phyloP scores from a whole-genome alignment of 2,113 vertebrate genomes.

The Chaetops frenatus region DNA sequence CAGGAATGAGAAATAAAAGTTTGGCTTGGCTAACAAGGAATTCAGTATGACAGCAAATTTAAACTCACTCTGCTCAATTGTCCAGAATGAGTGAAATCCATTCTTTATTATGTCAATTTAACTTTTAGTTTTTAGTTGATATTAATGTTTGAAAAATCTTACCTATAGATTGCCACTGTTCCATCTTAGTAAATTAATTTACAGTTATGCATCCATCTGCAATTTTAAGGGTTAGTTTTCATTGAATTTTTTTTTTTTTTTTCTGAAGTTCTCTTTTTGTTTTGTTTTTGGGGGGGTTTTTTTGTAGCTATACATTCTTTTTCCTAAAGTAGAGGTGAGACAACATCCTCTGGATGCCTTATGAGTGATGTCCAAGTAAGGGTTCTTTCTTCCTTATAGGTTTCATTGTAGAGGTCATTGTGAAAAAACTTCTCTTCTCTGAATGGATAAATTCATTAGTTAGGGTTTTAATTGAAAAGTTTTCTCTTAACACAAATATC shows the following conservation, averaged over 20 bases:
- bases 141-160: background rate
- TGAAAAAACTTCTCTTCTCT: background rate
- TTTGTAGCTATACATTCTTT: background rate
- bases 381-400: background rate
- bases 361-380: background rate
- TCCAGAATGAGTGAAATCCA: background rate
- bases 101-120: background rate
- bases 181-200: background rate
- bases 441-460: background rate
- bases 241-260: background rate
- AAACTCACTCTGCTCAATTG: background rate
- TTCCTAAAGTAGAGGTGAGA: background rate
- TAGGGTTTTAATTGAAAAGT: background rate
- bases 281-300: fast-evolving
- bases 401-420: background rate
- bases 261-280: background rate
- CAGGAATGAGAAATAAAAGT: background rate
- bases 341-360: background rate
- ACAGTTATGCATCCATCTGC: background rate
- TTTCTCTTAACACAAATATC: background rate
- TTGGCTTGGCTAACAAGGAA: background rate
- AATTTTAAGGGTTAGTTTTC: background rate
- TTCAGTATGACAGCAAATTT: background rate
- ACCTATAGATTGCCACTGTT: background rate
- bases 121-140: background rate